Percentiles rank a stretch among this genome's conserved stretches.
Conservation (phyloP, 2,888 invertebrate species). For the Temnothorax ravouxi region DNA sequence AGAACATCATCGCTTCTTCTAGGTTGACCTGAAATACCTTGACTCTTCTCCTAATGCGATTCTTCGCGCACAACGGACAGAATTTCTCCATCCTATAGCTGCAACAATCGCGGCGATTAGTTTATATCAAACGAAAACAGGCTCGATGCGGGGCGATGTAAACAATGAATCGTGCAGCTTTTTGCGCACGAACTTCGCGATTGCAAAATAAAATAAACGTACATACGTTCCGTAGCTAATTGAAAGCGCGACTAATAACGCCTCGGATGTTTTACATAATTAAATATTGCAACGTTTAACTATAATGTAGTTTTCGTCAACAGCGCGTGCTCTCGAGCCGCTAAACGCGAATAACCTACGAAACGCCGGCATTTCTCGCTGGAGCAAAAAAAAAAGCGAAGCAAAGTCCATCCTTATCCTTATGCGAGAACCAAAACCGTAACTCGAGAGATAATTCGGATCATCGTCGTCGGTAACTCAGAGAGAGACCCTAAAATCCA, state of each 20-base stretch:
- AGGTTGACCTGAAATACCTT: constrained; percentile 80
- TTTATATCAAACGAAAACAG: neutral
- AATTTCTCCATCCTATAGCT: constrained; percentile 78
- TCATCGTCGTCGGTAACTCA: neutral
- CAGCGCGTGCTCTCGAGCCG: too few relatives aligned
- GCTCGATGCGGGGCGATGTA: too few relatives aligned
- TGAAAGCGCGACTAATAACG: too few relatives aligned
- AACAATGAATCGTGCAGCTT: neutral
- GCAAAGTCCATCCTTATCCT: neutral
- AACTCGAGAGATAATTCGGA: neutral
- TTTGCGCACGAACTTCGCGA: neutral
- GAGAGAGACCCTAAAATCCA: neutral
- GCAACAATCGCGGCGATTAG: neutral
- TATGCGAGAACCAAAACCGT: neutral
- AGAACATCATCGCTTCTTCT: constrained; percentile 79
- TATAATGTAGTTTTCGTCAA: neutral
- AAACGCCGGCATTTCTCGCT: neutral
- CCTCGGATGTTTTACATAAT: neutral
- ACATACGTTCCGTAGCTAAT: neutral
- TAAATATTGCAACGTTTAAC: neutral
- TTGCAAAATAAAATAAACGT: neutral
- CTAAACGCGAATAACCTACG: neutral
- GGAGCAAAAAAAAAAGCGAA: neutral
- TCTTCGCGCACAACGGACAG: constrained; percentile 81
- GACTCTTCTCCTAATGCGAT: constrained; percentile 76